Evolutionary conservation across 2,888 invertebrate species (phyloP), one percentile per base, ranked within the genome.

Genomic region (Siphlonurus alternatus): DNA sequence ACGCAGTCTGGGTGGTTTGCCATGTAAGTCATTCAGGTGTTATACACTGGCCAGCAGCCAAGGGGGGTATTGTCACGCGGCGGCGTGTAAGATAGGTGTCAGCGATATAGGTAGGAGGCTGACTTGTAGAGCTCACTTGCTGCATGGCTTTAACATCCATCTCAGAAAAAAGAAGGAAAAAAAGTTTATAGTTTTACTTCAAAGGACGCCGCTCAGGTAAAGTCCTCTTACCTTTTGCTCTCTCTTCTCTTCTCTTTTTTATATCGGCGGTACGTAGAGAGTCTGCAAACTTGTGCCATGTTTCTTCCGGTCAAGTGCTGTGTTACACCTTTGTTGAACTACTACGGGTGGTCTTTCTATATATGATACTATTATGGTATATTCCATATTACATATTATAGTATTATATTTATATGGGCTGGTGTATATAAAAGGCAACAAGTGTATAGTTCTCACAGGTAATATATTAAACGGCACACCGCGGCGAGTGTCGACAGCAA

Each of bases 121-220:
- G 7, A 38, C 7, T 10, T 38, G 15, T 15, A 38, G 5, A 15
- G 7, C 5, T 10, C 38, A 38, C 38, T 38, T 38, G 38, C 38
- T 15, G 38, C 38, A 15, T 10, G 38, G 38, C 38, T 38, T 38
- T 5, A 10, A 38, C 38, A 38, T 38, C 38, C 38, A 38, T 38
- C 38, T 25, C 24, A 25, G n/a, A 53, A 20, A 15, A 51, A 38
- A 51, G 18, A 23, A 62, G 20, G 22, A 25, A 62, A 24, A 53
- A 60, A 61, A 64, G 24, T 53, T 64, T 59, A 60, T 61, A 59
- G 61, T 60, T 22, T 59, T 19, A 23, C 22, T 23, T 23, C 54
- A 64, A 64, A 64, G 53, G 61, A 61, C 54, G 62, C 59, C 59
- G 54, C 62, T 56, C 59, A 61, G 62, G 59, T 64, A 61, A 61